These are phyloP conservation scores for Hylyphantes graminicola DNA, from an alignment of 1,140 invertebrate genomes.

Conservation along the genomic window DNA sequence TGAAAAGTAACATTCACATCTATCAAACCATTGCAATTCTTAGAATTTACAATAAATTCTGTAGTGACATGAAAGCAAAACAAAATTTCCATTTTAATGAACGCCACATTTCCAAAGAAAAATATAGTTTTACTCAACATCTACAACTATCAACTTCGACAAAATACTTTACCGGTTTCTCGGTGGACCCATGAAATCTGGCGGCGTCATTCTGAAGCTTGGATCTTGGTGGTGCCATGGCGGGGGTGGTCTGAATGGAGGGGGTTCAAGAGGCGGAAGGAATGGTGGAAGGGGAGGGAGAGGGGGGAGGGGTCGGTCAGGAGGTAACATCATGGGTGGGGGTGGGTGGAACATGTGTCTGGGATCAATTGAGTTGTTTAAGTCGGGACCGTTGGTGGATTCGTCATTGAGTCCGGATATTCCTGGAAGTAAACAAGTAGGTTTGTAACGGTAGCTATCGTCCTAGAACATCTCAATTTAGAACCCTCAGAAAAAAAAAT, in stretches of 20 bases:
- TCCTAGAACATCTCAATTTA: too few species aligned
- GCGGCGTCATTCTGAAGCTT: slow-evolving; percentile 38
- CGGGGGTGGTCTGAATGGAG: slow-evolving; percentile 23
- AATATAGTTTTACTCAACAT: too few species aligned
- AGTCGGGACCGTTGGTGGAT: slow-evolving; percentile 10
- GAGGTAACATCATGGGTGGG: slow-evolving; percentile 39
- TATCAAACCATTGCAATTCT: too few species aligned
- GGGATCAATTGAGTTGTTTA: slow-evolving; percentile 32
- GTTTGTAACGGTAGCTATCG: background rate
- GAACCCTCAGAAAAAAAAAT: too few species aligned
- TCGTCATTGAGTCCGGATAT: slow-evolving; percentile 21
- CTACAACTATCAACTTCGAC: too few species aligned
- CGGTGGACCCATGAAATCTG: slow-evolving; percentile 35
- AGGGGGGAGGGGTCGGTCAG: slow-evolving; percentile 41
- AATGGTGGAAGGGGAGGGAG: slow-evolving; percentile 40
- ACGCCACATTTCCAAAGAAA: too few species aligned
- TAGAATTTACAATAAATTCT: too few species aligned
- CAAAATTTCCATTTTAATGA: too few species aligned
- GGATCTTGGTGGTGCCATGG: slow-evolving; percentile 1
- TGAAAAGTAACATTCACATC: too few species aligned
- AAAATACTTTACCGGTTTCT: slow-evolving; percentile 3
- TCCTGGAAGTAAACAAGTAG: slow-evolving; percentile 16
- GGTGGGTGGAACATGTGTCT: slow-evolving; percentile 13
- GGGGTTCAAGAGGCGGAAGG: slow-evolving; percentile 11
- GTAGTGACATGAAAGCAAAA: too few species aligned